Evolutionary conservation across 2,797 vertebrate genomes (phyloP).

Genomic region (Chelon labrosus): DNA sequence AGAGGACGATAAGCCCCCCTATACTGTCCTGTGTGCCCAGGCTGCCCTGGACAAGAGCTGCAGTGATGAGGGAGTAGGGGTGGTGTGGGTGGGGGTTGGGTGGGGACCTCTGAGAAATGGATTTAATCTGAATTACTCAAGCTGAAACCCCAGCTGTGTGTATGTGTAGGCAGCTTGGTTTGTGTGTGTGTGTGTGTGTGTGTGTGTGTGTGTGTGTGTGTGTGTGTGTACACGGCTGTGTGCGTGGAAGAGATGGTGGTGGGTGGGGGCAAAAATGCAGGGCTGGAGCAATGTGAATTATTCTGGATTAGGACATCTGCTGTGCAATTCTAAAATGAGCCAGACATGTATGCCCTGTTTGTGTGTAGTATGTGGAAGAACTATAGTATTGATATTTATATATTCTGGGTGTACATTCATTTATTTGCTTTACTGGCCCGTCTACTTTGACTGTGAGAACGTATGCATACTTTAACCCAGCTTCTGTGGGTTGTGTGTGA

Average conservation of each 20-base stretch:
- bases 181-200: conserved; percentile 47
- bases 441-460: conserved; percentile 4
- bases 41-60: conserved; percentile 80
- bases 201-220: conserved; percentile 34
- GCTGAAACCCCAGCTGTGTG: conserved; percentile 85
- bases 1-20: conserved; percentile 79
- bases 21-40: conserved; percentile 74
- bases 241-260: conserved; percentile 56
- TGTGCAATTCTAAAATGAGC: conserved; percentile 82
- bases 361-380: conserved; percentile 21
- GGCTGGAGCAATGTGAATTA: conserved; percentile 85
- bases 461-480: not conserved
- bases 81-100: conserved; percentile 71
- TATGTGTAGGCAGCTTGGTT: conserved; percentile 64
- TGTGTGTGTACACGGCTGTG: conserved; percentile 38
- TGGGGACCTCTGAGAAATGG: conserved; percentile 87
- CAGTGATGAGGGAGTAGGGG: conserved; percentile 76
- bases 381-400: not conserved
- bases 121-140: conserved; percentile 87
- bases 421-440: not conserved
- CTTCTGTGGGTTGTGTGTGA: conserved; percentile 11
- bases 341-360: conserved; percentile 65
- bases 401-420: not conserved
- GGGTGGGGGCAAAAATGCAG: conserved; percentile 77
- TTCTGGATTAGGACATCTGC: conserved; percentile 88